These are phyloP conservation scores for Agrochola lota DNA, from an alignment of 2,888 invertebrate genomes.

Conservation along the genomic window DNA sequence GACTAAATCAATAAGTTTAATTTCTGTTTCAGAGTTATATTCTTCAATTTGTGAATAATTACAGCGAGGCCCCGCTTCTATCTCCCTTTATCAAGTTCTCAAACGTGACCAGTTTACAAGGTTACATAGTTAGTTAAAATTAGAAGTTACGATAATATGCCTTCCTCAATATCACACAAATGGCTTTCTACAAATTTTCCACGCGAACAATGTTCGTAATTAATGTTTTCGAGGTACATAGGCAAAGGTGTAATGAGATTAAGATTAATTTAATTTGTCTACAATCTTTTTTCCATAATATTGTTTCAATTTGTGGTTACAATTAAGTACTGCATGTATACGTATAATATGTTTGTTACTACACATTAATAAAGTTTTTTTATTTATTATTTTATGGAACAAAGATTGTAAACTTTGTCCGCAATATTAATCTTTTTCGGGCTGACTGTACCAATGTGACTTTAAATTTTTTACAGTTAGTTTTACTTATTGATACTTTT, in stretches of 20 bases:
- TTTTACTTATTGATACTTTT: no score
- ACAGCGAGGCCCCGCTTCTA: constrained; percentile 52
- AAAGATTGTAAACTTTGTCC: not conserved
- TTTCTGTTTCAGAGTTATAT: constrained; percentile 68
- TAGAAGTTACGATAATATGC: constrained; percentile 40
- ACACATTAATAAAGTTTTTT: not conserved
- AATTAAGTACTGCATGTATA: not conserved
- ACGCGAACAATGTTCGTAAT: constrained; percentile 27
- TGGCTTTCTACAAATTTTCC: constrained; percentile 25
- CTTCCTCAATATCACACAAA: constrained; percentile 23
- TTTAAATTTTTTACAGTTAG: no score
- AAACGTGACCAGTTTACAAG: constrained; percentile 62
- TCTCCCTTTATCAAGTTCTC: constrained; percentile 57
- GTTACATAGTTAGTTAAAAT: constrained; percentile 61
- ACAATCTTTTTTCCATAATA: not conserved
- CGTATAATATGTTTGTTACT: not conserved
- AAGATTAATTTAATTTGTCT: not conserved
- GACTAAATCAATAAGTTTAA: constrained; percentile 72
- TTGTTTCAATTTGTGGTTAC: not conserved
- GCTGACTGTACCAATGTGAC: not conserved
- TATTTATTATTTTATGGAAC: not conserved
- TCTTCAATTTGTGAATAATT: constrained; percentile 71
- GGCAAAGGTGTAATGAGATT: not conserved
- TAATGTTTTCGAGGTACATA: constrained; percentile 11
- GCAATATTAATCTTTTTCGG: not conserved